Percentiles rank a stretch among this genome's conserved stretches.
These are phyloP conservation scores for Poecilia velifera DNA, from an alignment of 2,797 vertebrate genomes.

Conservation along the genomic window DNA sequence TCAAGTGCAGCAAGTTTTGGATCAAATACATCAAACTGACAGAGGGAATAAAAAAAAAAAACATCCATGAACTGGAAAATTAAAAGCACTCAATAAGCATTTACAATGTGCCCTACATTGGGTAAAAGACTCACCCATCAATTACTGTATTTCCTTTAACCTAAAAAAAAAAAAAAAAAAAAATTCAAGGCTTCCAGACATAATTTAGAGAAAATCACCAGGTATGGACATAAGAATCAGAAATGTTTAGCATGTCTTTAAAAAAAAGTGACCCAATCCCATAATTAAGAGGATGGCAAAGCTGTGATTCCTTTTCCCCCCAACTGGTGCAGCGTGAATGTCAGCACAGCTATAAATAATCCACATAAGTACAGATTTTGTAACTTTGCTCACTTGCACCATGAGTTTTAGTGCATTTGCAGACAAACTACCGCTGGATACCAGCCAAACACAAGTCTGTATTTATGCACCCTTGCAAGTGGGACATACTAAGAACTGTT, in stretches of 20 bases:
- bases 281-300: conserved; percentile 62
- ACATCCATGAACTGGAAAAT: conserved; percentile 20
- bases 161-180: conserved; percentile 32
- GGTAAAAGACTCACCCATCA: conserved; percentile 43
- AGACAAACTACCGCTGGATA: conserved; percentile 70
- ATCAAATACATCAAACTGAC: conserved; percentile 8
- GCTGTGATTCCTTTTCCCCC: conserved; percentile 51
- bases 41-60: not conserved
- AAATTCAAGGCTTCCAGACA: conserved; percentile 62
- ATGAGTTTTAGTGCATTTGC: conserved; percentile 44
- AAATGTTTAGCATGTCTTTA: conserved; percentile 39
- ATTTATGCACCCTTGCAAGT: conserved; percentile 65
- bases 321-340: conserved; percentile 64
- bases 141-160: conserved; percentile 40
- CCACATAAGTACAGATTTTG: conserved; percentile 66
- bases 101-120: conserved; percentile 29
- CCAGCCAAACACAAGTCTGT: conserved; percentile 70
- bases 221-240: conserved; percentile 50
- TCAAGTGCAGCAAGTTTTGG: not conserved
- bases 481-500: conserved; percentile 64
- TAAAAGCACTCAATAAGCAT: conserved; percentile 1
- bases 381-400: conserved; percentile 64
- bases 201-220: conserved; percentile 63
- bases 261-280: conserved; percentile 47
- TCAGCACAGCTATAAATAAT: conserved; percentile 77